Evolutionary conservation across 2,888 invertebrate species (phyloP).

Genomic region (Macrophya alboannulata): DNA sequence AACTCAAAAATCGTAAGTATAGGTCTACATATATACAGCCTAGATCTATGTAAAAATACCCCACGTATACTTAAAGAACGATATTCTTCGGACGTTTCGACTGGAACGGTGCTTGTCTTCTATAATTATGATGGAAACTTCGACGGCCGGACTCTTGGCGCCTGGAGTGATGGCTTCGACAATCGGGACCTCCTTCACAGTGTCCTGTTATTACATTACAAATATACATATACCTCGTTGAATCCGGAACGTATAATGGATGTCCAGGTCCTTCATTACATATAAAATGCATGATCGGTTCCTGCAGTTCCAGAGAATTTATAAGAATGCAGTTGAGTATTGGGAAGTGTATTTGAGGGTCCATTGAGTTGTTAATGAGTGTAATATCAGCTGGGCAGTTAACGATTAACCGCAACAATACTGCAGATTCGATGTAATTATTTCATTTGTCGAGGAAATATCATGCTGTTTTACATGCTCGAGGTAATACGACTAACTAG

Average conservation of each 20-base stretch:
- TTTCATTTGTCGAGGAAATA: constrained; percentile 13
- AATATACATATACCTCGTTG: constrained; percentile 45
- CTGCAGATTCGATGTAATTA: constrained; percentile 1
- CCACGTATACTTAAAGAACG: not conserved
- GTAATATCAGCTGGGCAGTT: not conserved
- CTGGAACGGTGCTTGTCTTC: constrained; percentile 6
- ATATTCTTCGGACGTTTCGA: not conserved
- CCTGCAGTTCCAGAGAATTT: not conserved
- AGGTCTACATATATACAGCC: too few relatives aligned
- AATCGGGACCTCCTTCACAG: constrained; percentile 10
- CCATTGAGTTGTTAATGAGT: not conserved
- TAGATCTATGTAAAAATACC: too few relatives aligned
- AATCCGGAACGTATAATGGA: not conserved
- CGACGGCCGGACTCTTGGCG: constrained; percentile 22
- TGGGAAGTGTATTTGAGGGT: not conserved
- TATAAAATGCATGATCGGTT: constrained; percentile 1
- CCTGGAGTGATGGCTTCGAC: constrained; percentile 22
- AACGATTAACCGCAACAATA: not conserved
- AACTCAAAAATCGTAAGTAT: not conserved
- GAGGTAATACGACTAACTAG: not conserved
- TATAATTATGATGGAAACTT: constrained; percentile 35
- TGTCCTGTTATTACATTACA: constrained; percentile 36
- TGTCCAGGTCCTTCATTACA: not conserved
- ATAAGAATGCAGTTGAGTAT: not conserved
- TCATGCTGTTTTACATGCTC: not conserved